Evolutionary conservation across 2,888 invertebrate species (phyloP).

Genomic region (Diarsia rubi): DNA sequence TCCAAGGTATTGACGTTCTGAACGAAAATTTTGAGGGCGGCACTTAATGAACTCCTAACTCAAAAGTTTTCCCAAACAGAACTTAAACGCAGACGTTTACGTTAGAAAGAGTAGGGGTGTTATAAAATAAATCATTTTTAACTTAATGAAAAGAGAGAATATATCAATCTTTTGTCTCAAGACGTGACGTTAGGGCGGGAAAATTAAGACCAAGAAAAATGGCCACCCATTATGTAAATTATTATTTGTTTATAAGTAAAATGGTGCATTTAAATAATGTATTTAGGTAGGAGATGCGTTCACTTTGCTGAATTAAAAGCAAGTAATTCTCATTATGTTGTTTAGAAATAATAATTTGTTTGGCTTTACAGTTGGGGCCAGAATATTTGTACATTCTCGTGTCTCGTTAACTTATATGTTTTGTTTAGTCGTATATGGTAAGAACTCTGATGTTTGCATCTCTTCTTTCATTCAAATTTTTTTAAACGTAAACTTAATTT

Average conservation of each 20-base stretch:
- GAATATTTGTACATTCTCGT: conserved; percentile 8
- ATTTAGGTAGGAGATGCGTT: conserved; percentile 68
- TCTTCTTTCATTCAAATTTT: background rate
- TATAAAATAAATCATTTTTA: conserved; percentile 83
- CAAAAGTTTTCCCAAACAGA: conserved; percentile 57
- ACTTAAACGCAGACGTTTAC: conserved; percentile 56
- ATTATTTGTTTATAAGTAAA: conserved; percentile 86
- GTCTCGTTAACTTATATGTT: background rate
- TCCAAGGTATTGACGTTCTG: conserved; percentile 46
- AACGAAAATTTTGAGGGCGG: conserved; percentile 43
- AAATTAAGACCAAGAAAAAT: conserved; percentile 87
- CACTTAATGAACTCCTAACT: conserved; percentile 63
- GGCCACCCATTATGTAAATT: conserved; percentile 84
- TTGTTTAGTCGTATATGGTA: background rate
- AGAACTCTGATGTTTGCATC: background rate
- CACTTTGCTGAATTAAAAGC: conserved; percentile 70
- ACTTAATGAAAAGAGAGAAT: conserved; percentile 86
- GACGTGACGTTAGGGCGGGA: conserved; percentile 73
- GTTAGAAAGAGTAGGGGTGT: conserved; percentile 71
- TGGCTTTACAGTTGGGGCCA: conserved; percentile 46
- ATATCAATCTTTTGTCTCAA: conserved; percentile 89
- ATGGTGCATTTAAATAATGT: conserved; percentile 72
- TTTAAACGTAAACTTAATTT: background rate
- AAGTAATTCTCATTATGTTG: conserved; percentile 50
- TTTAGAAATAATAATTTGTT: conserved; percentile 55